Conservation (phyloP, 2,113 vertebrate genomes). For the Anoplopoma fimbria region DNA sequence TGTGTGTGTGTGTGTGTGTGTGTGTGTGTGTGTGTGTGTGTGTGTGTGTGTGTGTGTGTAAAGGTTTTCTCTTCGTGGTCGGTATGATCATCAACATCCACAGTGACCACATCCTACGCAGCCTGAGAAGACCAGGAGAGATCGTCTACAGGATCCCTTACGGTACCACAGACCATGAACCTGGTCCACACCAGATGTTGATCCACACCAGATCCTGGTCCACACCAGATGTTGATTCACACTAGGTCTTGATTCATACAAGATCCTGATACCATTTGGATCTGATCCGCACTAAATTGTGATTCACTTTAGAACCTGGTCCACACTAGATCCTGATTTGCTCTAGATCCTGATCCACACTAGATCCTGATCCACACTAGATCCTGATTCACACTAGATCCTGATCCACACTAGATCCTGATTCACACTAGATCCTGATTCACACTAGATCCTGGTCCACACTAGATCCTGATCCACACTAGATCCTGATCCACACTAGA, state of each 20-base stretch:
- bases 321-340: not conserved
- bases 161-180: conserved; percentile 75
- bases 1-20: too few species aligned
- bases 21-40: too few species aligned
- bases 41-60: too few species aligned
- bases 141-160: conserved; percentile 88
- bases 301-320: not conserved
- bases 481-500: not conserved
- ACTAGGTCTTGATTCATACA: not conserved
- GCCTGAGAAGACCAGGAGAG: conserved; percentile 90
- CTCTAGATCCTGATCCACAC: not conserved
- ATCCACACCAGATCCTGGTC: not conserved
- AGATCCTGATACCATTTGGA: not conserved
- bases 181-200: not conserved
- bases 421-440: not conserved
- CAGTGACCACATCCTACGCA: conserved; percentile 89
- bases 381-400: not conserved
- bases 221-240: too few species aligned
- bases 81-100: conserved; percentile 95
- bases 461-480: not conserved
- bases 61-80: conserved; percentile 88
- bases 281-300: too few species aligned
- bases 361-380: not conserved
- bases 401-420: not conserved
- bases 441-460: not conserved